phyloP scores from a whole-genome alignment of 2,888 invertebrate species.

The Parapristionchus giblindavisi region DNA sequence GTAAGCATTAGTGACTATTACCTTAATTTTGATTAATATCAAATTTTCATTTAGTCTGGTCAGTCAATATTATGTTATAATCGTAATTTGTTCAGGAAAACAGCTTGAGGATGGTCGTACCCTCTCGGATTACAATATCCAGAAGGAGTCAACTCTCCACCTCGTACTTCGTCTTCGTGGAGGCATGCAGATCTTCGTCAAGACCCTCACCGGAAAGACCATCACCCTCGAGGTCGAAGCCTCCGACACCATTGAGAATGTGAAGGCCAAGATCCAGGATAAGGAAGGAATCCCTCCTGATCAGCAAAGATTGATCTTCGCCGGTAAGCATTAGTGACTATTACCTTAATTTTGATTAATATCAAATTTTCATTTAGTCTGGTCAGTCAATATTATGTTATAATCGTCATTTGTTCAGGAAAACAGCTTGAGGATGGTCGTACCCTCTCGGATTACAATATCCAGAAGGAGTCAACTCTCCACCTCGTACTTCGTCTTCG shows the following conservation, averaged over 20 bases:
- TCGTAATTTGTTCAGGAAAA: no score
- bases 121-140: conserved; percentile 91
- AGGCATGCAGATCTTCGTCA: conserved; percentile 93
- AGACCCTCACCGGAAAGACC: conserved; percentile 91
- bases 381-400: no score
- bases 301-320: conserved; percentile 66
- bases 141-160: conserved; percentile 80
- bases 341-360: no score
- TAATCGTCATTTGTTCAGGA: no score
- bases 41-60: no score
- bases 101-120: conserved; percentile 94
- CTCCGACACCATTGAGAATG: conserved; percentile 67
- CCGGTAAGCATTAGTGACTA: conserved; percentile 41
- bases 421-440: no score
- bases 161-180: conserved; percentile 72
- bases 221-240: conserved; percentile 67
- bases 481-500: no score
- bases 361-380: no score
- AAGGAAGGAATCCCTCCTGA: conserved; percentile 68
- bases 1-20: conserved; percentile 17
- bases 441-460: no score
- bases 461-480: no score
- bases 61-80: no score
- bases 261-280: conserved; percentile 68
- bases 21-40: no score